Percentiles rank a stretch among this genome's conserved stretches.
Evolutionary conservation across 2,888 invertebrate species (phyloP).

Genomic region (Hirtodrosophila cameraria): DNA sequence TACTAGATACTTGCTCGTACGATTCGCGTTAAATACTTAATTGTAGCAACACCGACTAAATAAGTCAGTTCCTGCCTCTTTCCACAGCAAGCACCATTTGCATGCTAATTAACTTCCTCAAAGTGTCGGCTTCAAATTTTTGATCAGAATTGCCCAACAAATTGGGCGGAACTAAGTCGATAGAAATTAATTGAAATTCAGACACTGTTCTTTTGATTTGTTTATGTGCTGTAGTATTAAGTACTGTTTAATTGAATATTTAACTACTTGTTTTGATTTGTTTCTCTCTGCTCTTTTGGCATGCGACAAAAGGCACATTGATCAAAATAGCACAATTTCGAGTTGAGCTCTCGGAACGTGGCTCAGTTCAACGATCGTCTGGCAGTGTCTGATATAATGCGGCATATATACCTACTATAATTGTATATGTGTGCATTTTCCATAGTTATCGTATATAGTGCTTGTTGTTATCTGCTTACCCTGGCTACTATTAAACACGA

Average conservation of each 20-base stretch:
- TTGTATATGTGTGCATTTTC: slow-evolving; percentile 12
- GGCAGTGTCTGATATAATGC: slow-evolving; percentile 19
- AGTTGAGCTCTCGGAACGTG: slow-evolving; percentile 44
- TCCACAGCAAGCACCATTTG: slow-evolving; percentile 24
- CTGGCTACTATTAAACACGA: slow-evolving; percentile 36
- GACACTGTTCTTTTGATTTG: slow-evolving; percentile 6
- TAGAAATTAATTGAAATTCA: slow-evolving; percentile 40
- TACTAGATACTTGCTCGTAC: no score
- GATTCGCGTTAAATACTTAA: slow-evolving; percentile 27
- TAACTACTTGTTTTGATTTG: slow-evolving; percentile 33
- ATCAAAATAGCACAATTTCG: slow-evolving; percentile 45
- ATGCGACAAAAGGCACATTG: slow-evolving; percentile 38
- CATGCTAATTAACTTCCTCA: slow-evolving; percentile 74
- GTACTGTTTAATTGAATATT: slow-evolving; percentile 18
- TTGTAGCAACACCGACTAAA: slow-evolving; percentile 45
- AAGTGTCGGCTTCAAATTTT: slow-evolving; percentile 25
- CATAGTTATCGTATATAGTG: slow-evolving; percentile 12
- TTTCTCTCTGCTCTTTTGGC: background rate
- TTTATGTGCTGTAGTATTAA: slow-evolving; percentile 21
- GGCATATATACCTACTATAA: slow-evolving; percentile 25
- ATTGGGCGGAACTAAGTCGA: slow-evolving; percentile 60
- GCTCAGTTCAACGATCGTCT: slow-evolving; percentile 51
- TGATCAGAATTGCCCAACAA: slow-evolving; percentile 36
- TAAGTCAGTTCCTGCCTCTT: slow-evolving; percentile 44
- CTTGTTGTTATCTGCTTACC: slow-evolving; percentile 51